These are phyloP conservation scores for Zaprionus lineosus DNA, from an alignment of 2,888 invertebrate genomes.

Conservation along the genomic window DNA sequence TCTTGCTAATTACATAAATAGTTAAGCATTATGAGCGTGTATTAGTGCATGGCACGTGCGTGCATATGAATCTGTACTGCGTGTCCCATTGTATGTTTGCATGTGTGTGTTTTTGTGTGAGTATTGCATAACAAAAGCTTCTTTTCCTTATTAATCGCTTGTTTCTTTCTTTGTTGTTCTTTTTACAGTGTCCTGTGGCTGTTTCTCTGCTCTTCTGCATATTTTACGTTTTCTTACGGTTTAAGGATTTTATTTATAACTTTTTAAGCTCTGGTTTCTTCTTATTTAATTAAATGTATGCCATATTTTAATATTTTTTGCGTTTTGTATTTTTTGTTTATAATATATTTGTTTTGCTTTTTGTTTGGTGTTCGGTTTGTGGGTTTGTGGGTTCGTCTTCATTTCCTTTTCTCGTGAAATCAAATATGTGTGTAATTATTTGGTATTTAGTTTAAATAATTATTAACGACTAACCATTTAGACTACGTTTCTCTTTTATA, in stretches of 20 bases:
- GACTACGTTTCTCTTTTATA: conserved; percentile 61
- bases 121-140: conserved; percentile 62
- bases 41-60: no score
- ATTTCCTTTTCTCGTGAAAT: conserved; percentile 45
- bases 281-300: conserved; percentile 62
- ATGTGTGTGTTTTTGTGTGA: conserved; percentile 28
- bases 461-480: conserved; percentile 71
- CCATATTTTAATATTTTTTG: conserved; percentile 40
- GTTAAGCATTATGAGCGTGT: conserved; percentile 57
- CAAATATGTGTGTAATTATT: conserved; percentile 37
- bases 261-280: conserved; percentile 74
- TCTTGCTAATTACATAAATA: conserved; percentile 53
- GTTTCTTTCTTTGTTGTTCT: conserved; percentile 43
- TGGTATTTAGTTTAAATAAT: conserved; percentile 54
- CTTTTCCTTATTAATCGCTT: conserved; percentile 45
- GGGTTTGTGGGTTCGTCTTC: conserved; percentile 38
- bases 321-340: conserved; percentile 4
- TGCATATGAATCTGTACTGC: conserved; percentile 5
- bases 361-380: conserved; percentile 26
- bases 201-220: conserved; percentile 43
- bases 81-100: conserved; percentile 14
- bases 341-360: conserved; percentile 17
- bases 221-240: conserved; percentile 54
- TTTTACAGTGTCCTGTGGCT: conserved; percentile 65
- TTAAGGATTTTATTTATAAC: conserved; percentile 55